Evolutionary conservation across 2,113 vertebrate genomes (phyloP).

Genomic region (Galeopterus variegatus): DNA sequence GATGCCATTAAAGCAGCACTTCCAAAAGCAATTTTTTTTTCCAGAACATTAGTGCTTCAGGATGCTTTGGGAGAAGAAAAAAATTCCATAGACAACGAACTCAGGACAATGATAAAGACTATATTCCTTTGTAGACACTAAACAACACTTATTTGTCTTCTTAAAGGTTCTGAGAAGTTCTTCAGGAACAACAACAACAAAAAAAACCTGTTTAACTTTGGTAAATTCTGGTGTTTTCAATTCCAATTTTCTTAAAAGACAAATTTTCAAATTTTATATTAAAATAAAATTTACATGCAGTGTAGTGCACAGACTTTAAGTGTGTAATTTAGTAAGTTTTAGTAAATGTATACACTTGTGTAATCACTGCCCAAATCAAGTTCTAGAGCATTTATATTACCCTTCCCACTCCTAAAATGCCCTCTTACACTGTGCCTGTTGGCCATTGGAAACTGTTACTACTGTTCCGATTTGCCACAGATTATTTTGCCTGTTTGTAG

Average conservation of each 20-base stretch:
- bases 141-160: not conserved
- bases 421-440: not conserved
- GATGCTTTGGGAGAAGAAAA: slow-evolving; percentile 33
- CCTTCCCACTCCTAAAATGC: not conserved
- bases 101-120: not conserved
- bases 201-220: not conserved
- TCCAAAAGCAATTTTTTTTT: slow-evolving; percentile 36
- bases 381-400: not conserved
- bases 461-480: not conserved
- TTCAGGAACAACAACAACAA: not conserved
- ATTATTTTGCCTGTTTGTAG: not conserved
- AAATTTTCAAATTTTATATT: not conserved
- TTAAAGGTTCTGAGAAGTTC: not conserved
- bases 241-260: not conserved
- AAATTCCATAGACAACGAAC: not conserved
- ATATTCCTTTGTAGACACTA: not conserved
- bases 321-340: slow-evolving; percentile 35
- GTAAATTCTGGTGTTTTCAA: slow-evolving; percentile 5
- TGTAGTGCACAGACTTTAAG: not conserved
- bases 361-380: not conserved
- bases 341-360: not conserved
- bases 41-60: not conserved
- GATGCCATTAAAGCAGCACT: slow-evolving; percentile 61
- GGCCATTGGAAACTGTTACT: not conserved
- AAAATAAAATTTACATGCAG: not conserved